Percentiles rank a stretch among this genome's conserved stretches.
Evolutionary conservation across 2,797 vertebrate species (phyloP).

Genomic region (Phoxinus dragarum): DNA sequence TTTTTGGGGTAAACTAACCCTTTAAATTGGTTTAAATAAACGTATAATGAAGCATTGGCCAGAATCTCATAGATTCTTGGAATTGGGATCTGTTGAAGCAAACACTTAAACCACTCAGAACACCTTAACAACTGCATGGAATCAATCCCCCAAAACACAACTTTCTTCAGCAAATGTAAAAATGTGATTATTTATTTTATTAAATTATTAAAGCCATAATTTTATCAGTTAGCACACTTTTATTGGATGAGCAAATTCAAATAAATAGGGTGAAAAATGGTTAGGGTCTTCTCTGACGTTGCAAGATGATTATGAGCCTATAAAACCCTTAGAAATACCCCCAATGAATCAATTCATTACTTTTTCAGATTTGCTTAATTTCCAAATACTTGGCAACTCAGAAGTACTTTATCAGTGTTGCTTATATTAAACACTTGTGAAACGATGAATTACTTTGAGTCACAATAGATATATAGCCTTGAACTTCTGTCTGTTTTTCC

Average conservation of each 20-base stretch:
- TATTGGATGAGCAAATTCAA: neutral
- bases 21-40: neutral
- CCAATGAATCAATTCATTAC: neutral
- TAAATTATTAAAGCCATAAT: neutral
- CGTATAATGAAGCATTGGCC: neutral
- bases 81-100: neutral
- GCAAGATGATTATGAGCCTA: neutral
- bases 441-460: slow-evolving; percentile 20
- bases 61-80: neutral
- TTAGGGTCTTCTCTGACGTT: neutral
- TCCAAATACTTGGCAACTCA: neutral
- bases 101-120: neutral
- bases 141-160: neutral
- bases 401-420: slow-evolving; percentile 2
- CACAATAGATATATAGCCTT: slow-evolving; percentile 37
- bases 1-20: no score
- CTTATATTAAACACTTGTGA: slow-evolving; percentile 19
- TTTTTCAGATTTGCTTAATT: neutral
- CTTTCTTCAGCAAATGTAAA: neutral
- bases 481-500: slow-evolving; percentile 35
- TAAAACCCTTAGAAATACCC: neutral
- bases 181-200: neutral
- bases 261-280: neutral
- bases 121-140: neutral
- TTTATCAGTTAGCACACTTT: neutral